Base-by-base conservation (phyloP, 2,888 invertebrate species). In the Polylopha cassiicola region DNA sequence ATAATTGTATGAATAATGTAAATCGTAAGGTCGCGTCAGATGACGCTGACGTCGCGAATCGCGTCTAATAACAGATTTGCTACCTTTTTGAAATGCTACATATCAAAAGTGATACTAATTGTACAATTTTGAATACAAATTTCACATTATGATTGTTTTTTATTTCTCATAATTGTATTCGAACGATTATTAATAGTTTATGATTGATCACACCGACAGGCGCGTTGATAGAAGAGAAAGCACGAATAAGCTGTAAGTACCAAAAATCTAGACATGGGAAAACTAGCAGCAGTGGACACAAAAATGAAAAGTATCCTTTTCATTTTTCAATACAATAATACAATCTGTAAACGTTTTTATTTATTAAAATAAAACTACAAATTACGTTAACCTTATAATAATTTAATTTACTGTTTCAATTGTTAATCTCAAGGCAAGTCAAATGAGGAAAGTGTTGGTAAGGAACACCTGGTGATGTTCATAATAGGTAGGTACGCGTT, bases 31-130 rank as follows among this genome's bases (percentile, higher is more conserved):
- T 15, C 15, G 15, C 15, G 27, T 27, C 3, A 9, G 7, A 9
- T 27, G 15, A 15, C 27, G 27, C n/a, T n/a, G n/a, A n/a, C n/a
- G n/a, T n/a, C n/a, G n/a, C n/a, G n/a, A n/a, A n/a, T 27, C 27
- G 9, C 9, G 4, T 4, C 4, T 27, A 15, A 9, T 9, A 6
- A 15, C 8, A 8, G 4, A 8, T 20, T 14, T 14, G 29, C 29
- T 26, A 32, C 20, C 24, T 6, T 6, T 29, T 15, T 34, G 18
- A 15, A 29, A 29, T 34, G 39, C 39, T 34, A 34, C 41, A 41
- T 36, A 41, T 41, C 41, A 41, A 36, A 30, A 36, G 41, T 41
- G 41, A 41, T 41, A 41, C 23, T 41, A 41, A 32, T 39, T 29
- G 34, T 41, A 30, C 18, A 39, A 24, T 18, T 28, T 23, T 29